Evolutionary conservation across 2,113 vertebrate species (phyloP).

Genomic region (Actenoides hombroni): DNA sequence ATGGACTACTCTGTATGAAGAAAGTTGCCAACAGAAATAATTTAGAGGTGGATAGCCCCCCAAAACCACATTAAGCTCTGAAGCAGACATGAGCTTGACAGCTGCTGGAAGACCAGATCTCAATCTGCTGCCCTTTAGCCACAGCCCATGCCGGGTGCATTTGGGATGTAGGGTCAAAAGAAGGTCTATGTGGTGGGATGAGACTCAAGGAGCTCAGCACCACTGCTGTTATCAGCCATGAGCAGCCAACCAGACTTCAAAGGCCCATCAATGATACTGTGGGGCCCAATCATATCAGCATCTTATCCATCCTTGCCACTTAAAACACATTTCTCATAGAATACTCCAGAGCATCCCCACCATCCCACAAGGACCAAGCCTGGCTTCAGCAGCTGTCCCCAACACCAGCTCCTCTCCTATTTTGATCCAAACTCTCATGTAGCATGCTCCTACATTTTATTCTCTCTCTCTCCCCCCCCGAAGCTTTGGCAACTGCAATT

Average conservation of each 20-base stretch:
- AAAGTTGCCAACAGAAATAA: neutral
- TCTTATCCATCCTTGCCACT: neutral
- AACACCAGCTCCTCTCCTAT: neutral
- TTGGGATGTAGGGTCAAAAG: neutral
- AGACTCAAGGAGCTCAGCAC: neutral
- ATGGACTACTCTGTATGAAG: accelerated
- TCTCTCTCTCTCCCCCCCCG: conserved; percentile 35
- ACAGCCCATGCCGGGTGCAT: accelerated
- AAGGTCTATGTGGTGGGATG: neutral
- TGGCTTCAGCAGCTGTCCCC: neutral
- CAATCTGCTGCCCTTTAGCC: neutral
- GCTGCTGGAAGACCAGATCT: neutral
- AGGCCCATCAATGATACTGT: accelerated
- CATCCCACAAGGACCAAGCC: neutral
- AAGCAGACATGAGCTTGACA: neutral
- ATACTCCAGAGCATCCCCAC: neutral
- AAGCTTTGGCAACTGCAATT: conserved; percentile 78
- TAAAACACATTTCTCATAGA: neutral
- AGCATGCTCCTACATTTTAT: conserved; percentile 22
- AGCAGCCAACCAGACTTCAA: neutral
- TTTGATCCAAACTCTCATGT: conserved; percentile 41
- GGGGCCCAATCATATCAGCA: neutral
- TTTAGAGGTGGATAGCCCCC: neutral
- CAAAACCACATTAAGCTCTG: neutral
- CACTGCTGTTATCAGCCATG: neutral